Percentiles rank a stretch among this genome's conserved stretches.
Conservation (phyloP, 2,113 vertebrate species). For the Scolopax mira region DNA sequence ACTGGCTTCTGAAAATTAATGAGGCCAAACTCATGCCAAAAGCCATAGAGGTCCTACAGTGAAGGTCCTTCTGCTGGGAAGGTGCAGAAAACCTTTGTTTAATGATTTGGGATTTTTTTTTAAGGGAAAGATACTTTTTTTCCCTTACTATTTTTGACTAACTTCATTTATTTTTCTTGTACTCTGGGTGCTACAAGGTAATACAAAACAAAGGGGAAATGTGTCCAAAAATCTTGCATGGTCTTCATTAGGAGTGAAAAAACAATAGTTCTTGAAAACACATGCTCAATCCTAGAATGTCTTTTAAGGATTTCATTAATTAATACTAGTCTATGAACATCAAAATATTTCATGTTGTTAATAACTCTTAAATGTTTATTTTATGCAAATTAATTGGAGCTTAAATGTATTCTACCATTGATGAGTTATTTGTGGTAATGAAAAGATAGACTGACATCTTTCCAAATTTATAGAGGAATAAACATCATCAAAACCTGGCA, state of each 20-base stretch:
- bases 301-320: not conserved
- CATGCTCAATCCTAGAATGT: not conserved
- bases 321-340: not conserved
- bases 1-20: not conserved
- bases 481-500: not conserved
- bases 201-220: not conserved
- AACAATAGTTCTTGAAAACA: not conserved
- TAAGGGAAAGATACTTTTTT: not conserved
- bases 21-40: not conserved
- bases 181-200: not conserved
- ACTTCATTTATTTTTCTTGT: not conserved
- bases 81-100: not conserved
- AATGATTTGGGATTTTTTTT: accelerated
- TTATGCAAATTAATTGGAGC: not conserved
- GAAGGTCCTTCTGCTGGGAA: not conserved
- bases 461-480: not conserved
- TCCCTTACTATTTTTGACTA: not conserved
- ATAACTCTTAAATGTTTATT: not conserved
- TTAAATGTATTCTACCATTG: not conserved
- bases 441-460: not conserved
- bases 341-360: not conserved
- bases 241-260: not conserved
- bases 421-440: not conserved
- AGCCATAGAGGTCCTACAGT: not conserved
- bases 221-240: not conserved